phyloP scores from a whole-genome alignment of 2,113 vertebrate species.

The Bos indicus region DNA sequence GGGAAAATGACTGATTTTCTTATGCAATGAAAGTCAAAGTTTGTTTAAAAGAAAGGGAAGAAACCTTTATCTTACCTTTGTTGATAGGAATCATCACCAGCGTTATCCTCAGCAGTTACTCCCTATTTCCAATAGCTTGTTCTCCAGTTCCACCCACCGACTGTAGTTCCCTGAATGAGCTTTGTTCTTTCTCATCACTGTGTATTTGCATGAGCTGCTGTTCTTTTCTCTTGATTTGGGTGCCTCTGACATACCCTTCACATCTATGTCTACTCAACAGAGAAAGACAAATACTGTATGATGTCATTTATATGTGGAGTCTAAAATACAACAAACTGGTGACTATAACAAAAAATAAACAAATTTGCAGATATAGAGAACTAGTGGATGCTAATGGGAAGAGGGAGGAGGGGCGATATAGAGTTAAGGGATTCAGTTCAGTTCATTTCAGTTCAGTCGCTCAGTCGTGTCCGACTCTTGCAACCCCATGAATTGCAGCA shows the following conservation, averaged over 20 bases:
- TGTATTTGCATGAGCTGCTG: neutral
- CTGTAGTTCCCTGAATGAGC: neutral
- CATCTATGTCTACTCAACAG: neutral
- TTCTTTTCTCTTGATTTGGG: neutral
- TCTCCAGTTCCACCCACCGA: neutral
- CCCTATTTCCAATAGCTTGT: no score
- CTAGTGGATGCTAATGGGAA: no score
- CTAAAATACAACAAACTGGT: no score
- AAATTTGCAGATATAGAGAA: no score
- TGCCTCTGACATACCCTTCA: neutral
- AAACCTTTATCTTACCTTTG: neutral
- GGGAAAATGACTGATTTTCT: neutral
- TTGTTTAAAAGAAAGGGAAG: neutral
- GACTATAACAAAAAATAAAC: no score
- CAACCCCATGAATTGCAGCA: no score
- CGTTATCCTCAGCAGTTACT: neutral
- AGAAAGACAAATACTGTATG: neutral
- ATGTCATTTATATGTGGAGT: neutral
- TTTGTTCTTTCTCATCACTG: neutral
- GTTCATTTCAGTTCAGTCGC: no score
- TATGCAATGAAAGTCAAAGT: neutral
- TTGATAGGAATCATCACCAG: neutral
- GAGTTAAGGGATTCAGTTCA: no score
- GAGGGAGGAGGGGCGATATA: no score
- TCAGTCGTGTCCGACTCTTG: no score